A percentile compares a stretch with the other conserved stretches of the same genome.
These are phyloP conservation scores for Babyrousa celebensis DNA, from an alignment of 2,797 vertebrate genomes.

Conservation along the genomic window DNA sequence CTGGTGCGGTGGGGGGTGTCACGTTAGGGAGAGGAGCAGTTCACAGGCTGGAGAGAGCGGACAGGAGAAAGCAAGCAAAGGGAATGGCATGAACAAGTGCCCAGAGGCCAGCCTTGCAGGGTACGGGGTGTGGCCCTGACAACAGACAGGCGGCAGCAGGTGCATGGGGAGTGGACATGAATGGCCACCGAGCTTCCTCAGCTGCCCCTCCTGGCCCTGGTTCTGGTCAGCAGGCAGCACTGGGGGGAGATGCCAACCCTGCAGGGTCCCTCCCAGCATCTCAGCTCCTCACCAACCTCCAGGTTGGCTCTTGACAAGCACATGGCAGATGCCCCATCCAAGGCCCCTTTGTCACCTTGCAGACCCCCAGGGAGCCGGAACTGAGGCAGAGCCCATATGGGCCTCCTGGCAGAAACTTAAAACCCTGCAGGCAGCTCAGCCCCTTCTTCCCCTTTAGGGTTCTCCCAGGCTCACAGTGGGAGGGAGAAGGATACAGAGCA, in stretches of 20 bases:
- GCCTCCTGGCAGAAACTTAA: not conserved
- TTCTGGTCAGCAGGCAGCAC: not conserved
- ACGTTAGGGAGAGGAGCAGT: not conserved
- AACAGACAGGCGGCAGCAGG: accelerated
- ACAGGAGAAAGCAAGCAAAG: not conserved
- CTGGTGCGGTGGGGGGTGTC: accelerated
- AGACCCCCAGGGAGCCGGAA: not conserved
- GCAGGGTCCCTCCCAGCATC: not conserved
- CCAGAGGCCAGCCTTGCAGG: not conserved
- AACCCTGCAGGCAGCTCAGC: not conserved
- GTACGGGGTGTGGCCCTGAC: accelerated
- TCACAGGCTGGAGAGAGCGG: not conserved
- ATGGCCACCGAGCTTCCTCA: not conserved
- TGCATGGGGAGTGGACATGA: accelerated
- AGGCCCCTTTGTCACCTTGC: not conserved
- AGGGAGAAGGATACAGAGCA: not conserved
- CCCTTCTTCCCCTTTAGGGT: not conserved
- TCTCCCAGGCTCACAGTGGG: not conserved
- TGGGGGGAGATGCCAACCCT: not conserved
- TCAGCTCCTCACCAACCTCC: not conserved
- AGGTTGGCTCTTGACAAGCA: not conserved
- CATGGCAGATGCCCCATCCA: not conserved
- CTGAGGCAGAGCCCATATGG: not conserved
- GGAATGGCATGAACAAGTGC: not conserved
- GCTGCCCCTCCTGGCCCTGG: not conserved